Evolutionary conservation across 2,797 vertebrate species (phyloP).

Genomic region (Takifugu rubripes): DNA sequence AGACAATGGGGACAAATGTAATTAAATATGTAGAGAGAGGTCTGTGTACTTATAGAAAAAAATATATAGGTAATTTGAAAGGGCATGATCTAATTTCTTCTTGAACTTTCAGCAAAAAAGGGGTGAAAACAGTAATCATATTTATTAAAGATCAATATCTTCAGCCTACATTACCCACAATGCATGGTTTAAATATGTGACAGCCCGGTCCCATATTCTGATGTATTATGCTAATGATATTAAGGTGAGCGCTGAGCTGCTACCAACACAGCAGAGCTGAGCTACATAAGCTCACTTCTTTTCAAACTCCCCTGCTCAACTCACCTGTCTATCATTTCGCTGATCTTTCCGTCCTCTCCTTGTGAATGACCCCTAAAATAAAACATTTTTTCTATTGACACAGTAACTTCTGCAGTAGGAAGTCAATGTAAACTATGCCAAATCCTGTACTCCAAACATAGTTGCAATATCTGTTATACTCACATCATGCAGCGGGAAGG

Average conservation of each 20-base stretch:
- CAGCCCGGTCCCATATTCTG: neutral
- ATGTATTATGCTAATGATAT: neutral
- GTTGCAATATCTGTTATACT: constrained; percentile 53
- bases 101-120: neutral
- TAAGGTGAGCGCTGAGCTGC: no score
- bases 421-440: neutral
- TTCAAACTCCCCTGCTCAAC: constrained; percentile 1
- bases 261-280: no score
- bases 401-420: no score
- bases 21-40: neutral
- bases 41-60: neutral
- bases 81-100: neutral
- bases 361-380: constrained; percentile 86
- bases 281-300: neutral
- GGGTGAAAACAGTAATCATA: no score
- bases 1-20: neutral
- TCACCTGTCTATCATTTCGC: constrained; percentile 93
- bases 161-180: neutral
- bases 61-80: neutral
- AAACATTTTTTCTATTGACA: constrained; percentile 1
- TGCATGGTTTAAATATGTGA: neutral
- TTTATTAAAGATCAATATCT: no score
- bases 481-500: constrained; percentile 94
- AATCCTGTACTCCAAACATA: neutral
- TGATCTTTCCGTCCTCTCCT: constrained; percentile 77